Base-by-base conservation (phyloP, 2,888 invertebrate genomes). In the Holacanthella duospinosa region DNA sequence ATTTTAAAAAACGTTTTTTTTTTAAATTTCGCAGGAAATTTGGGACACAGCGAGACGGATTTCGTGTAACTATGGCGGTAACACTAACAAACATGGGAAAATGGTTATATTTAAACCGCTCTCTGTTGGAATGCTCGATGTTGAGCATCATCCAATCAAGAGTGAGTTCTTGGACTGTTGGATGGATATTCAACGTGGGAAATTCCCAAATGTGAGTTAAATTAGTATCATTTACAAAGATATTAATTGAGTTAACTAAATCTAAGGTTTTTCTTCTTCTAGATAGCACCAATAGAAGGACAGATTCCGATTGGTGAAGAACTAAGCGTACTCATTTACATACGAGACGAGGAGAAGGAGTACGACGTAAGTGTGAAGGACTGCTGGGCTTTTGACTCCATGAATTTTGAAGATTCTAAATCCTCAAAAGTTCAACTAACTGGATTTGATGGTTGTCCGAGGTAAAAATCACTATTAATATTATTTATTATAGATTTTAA, bases 101-200 rank as follows among this genome's bases (percentile, higher is more conserved):
- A 71, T 67, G 65, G 72, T 75, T 1, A 68, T 71, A 66, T 79
- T 84, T 70, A 82, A 82, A 71, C 86, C 86, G 0, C 84, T 86
- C 72, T 83, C 84, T 75, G 86, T 78, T 16, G 85, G 85, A 68
- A 85, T 85, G 85, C 76, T 86, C 27, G 85, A 85, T 71, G 83
- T 85, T 0, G 81, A 86, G 1, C 83, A 84, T 0, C 85, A 86
- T 0, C 82, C 84, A 26, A 74, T 77, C 27, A 84, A 85, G 0
- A 82, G 81, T 19, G 68, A 68, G 19, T 82, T 83, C 0, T 82
- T 87, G 0, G 84, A 86, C 72, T 86, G 86, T 77, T 87, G 86
- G 86, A 87, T 87, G 86, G 86, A 87, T 70, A 85, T 87, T 65
- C 85, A 85, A 72, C 81, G 81, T 69, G 87, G 87, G 74, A 79